Conservation (phyloP, 1,140 invertebrate species). For the Drosophila quadrilineata region DNA sequence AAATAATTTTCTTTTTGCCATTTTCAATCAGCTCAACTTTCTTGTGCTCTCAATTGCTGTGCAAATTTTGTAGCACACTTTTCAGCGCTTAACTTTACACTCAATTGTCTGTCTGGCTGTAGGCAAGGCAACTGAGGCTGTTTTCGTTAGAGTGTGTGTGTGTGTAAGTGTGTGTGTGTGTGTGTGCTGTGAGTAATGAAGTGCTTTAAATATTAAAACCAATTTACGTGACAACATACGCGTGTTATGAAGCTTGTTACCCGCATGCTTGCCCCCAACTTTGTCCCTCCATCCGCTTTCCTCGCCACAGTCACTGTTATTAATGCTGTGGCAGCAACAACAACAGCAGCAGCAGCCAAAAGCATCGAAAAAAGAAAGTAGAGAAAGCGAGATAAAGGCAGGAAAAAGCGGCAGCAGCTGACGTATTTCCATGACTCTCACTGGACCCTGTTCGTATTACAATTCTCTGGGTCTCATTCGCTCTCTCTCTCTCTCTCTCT, state of each 20-base stretch:
- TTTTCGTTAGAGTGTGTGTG: too few relatives aligned
- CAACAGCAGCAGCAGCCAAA: too few relatives aligned
- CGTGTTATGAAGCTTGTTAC: conserved; percentile 70
- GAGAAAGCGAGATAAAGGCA: neutral
- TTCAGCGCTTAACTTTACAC: conserved; percentile 17
- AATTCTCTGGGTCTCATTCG: neutral
- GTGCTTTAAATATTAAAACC: conserved; percentile 79
- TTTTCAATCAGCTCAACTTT: too few relatives aligned
- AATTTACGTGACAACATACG: conserved; percentile 78
- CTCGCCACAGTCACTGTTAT: too few relatives aligned
- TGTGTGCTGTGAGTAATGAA: conserved; percentile 70
- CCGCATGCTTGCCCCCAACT: conserved; percentile 54
- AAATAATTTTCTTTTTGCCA: too few relatives aligned
- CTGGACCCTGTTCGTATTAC: neutral
- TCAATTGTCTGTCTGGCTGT: neutral
- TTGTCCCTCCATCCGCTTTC: too few relatives aligned
- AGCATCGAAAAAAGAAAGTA: too few relatives aligned
- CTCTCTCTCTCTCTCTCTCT: too few relatives aligned
- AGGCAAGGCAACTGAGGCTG: too few relatives aligned
- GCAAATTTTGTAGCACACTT: conserved; percentile 25
- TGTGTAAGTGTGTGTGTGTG: too few relatives aligned
- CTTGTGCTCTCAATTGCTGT: too few relatives aligned
- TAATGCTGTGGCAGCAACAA: conserved; percentile 29
- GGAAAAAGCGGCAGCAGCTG: conserved; percentile 57
- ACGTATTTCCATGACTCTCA: conserved; percentile 61